Conservation (phyloP, 2,888 invertebrate genomes). For the Drosophila emarginata region DNA sequence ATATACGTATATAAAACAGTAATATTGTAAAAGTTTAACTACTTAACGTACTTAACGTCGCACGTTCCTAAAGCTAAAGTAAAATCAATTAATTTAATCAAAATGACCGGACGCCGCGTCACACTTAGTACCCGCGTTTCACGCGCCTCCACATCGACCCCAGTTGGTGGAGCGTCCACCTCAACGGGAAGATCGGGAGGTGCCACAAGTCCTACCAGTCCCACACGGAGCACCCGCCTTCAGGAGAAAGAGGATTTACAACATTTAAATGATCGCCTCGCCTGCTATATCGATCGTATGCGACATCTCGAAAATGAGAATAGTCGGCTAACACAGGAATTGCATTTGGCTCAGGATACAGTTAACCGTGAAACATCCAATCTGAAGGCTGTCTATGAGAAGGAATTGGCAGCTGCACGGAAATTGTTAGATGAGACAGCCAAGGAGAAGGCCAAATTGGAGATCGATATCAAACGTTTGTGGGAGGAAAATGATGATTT, state of each 20-base stretch:
- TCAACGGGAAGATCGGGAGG: slow-evolving; percentile 54
- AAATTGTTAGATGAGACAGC: slow-evolving; percentile 96
- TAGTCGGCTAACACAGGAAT: slow-evolving; percentile 90
- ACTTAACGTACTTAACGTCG: slow-evolving; percentile 11
- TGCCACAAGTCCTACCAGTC: slow-evolving; percentile 88
- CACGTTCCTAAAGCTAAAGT: background rate
- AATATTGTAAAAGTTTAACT: background rate
- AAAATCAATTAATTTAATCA: slow-evolving; percentile 15
- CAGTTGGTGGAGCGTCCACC: slow-evolving; percentile 65
- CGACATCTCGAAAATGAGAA: slow-evolving; percentile 96
- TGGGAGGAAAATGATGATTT: slow-evolving; percentile 94
- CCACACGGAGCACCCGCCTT: slow-evolving; percentile 93
- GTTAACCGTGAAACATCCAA: slow-evolving; percentile 94
- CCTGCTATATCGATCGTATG: slow-evolving; percentile 97
- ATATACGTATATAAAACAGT: slow-evolving; percentile 14
- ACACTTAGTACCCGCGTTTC: slow-evolving; percentile 78
- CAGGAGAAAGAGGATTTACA: slow-evolving; percentile 97
- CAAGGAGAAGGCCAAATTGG: slow-evolving; percentile 95
- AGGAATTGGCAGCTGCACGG: slow-evolving; percentile 95
- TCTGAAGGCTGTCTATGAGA: slow-evolving; percentile 95
- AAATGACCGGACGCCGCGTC: slow-evolving; percentile 79
- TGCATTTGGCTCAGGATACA: slow-evolving; percentile 92
- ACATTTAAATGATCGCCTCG: slow-evolving; percentile 97
- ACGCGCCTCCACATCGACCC: slow-evolving; percentile 79
- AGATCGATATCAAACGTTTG: slow-evolving; percentile 94